Percentiles rank a stretch among this genome's conserved stretches.
phyloP scores from a whole-genome alignment of 2,888 invertebrate species.

The Aphodius granarius region DNA sequence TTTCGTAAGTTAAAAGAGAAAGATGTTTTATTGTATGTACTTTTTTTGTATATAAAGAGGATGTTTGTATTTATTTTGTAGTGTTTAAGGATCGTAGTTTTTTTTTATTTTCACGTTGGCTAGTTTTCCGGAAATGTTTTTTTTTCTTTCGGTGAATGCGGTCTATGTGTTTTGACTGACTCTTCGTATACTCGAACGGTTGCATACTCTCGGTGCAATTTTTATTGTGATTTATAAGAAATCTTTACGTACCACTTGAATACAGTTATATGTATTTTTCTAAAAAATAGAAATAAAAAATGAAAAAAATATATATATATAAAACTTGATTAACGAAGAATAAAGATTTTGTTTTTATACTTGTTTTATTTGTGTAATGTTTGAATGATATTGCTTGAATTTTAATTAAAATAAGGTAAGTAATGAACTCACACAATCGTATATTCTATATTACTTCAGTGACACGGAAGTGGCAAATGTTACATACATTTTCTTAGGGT shows the following conservation, averaged over 20 bases:
- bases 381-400: too few species aligned
- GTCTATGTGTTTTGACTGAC: neutral
- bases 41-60: neutral
- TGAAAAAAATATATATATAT: slow-evolving; percentile 24
- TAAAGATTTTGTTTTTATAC: slow-evolving; percentile 8
- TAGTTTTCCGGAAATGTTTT: neutral
- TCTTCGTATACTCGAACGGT: slow-evolving; percentile 4
- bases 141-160: neutral
- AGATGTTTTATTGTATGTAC: neutral
- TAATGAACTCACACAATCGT: too few species aligned
- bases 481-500: too few species aligned
- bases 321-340: neutral
- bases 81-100: neutral
- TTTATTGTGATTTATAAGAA: slow-evolving; percentile 27
- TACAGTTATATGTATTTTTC: slow-evolving; percentile 35
- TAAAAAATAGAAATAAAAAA: too few species aligned
- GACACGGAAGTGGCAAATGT: too few species aligned
- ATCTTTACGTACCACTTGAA: slow-evolving; percentile 20
- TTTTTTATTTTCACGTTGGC: neutral
- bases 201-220: slow-evolving; percentile 27
- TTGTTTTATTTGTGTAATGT: slow-evolving; percentile 8
- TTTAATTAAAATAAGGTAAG: too few species aligned
- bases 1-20: too few species aligned
- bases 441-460: too few species aligned
- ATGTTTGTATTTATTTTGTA: neutral